These are phyloP conservation scores for Pristionchus maxplancki DNA, from an alignment of 2,888 invertebrate species.

Conservation along the genomic window DNA sequence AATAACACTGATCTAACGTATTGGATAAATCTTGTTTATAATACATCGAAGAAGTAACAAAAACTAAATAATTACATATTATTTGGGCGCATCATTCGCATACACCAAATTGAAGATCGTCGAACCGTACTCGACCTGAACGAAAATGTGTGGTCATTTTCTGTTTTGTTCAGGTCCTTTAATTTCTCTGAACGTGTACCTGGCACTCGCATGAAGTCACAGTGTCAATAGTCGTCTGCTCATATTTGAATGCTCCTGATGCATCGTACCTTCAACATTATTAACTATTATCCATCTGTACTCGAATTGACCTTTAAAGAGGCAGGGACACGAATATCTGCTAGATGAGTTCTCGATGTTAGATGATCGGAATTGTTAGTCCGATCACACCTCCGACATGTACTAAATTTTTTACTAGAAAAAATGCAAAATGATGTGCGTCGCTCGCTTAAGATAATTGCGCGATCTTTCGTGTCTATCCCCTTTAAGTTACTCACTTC, in stretches of 20 bases:
- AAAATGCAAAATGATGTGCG: no score
- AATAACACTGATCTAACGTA: slow-evolving; percentile 4
- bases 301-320: no score
- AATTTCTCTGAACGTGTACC: neutral
- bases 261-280: neutral
- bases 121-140: slow-evolving; percentile 18
- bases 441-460: no score
- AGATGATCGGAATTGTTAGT: no score
- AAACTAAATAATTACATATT: neutral
- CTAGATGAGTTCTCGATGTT: no score
- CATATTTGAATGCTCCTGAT: neutral
- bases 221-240: slow-evolving; percentile 33
- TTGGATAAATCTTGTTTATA: slow-evolving; percentile 31
- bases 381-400: no score
- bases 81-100: neutral
- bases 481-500: slow-evolving; percentile 15
- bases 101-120: slow-evolving; percentile 34
- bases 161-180: neutral
- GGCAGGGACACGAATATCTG: no score
- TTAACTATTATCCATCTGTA: neutral
- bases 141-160: neutral
- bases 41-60: neutral
- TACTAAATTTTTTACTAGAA: no score
- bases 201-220: slow-evolving; percentile 41
- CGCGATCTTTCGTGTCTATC: no score